These are phyloP conservation scores for Choristoneura fumiferana DNA, from an alignment of 1,140 invertebrate species.

Conservation along the genomic window DNA sequence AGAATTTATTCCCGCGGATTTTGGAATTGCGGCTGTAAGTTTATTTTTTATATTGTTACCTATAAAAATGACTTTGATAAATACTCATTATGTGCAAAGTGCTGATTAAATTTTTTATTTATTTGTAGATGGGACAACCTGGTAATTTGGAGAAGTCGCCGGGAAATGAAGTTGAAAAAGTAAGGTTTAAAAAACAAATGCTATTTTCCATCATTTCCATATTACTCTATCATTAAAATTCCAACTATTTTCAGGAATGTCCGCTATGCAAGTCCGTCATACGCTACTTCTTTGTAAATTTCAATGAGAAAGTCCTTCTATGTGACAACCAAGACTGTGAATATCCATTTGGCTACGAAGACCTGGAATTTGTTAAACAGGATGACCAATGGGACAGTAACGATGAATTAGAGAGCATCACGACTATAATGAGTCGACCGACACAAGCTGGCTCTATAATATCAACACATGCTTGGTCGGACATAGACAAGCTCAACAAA, in stretches of 20 bases:
- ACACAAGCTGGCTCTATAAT: constrained; percentile 25
- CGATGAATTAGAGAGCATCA: constrained; percentile 31
- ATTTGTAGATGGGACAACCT: too few relatives aligned
- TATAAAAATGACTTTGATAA: too few relatives aligned
- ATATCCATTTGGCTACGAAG: constrained; percentile 63
- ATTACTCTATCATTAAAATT: too few relatives aligned
- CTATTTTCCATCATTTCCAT: too few relatives aligned
- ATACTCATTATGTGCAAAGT: too few relatives aligned
- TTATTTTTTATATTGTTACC: too few relatives aligned
- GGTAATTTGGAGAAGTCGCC: too few relatives aligned
- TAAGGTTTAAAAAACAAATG: too few relatives aligned
- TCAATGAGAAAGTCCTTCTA: constrained; percentile 56
- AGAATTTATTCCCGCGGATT: too few relatives aligned
- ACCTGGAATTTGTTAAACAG: constrained; percentile 41
- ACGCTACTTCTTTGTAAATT: constrained; percentile 55
- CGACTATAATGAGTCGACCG: constrained; percentile 1
- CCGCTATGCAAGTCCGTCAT: constrained; percentile 50
- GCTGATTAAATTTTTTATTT: too few relatives aligned
- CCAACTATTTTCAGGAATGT: constrained; percentile 47
- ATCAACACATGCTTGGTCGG: constrained; percentile 41
- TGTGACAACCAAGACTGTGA: constrained; percentile 61
- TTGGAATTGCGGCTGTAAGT: too few relatives aligned
- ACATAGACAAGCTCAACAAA: constrained; percentile 46
- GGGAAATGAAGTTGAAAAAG: too few relatives aligned
- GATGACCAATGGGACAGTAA: constrained; percentile 30